These are phyloP conservation scores for Lagria hirta DNA, from an alignment of 2,888 invertebrate species.

Conservation along the genomic window DNA sequence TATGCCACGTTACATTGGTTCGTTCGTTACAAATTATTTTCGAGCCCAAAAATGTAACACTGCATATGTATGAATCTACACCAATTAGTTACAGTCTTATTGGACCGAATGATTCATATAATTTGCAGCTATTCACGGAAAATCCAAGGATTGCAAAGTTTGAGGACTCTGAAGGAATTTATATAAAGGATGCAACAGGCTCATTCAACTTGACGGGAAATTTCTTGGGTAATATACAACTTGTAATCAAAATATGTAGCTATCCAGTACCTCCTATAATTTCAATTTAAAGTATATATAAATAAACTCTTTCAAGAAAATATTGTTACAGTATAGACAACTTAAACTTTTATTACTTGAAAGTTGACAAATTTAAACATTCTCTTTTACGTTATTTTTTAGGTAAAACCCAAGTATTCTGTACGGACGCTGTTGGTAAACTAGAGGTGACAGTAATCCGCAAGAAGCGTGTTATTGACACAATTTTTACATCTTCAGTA, in stretches of 20 bases:
- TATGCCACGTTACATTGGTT: slow-evolving; percentile 40
- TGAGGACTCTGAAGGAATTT: slow-evolving; percentile 2
- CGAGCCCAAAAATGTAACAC: slow-evolving; percentile 37
- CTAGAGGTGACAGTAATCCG: slow-evolving; percentile 43
- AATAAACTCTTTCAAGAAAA: too few relatives aligned
- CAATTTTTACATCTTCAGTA: slow-evolving; percentile 73
- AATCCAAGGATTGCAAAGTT: slow-evolving; percentile 24
- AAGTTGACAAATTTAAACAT: slow-evolving; percentile 1
- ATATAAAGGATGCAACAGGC: slow-evolving; percentile 28
- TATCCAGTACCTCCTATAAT: too few relatives aligned
- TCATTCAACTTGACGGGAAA: slow-evolving; percentile 46
- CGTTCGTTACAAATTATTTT: slow-evolving; percentile 40
- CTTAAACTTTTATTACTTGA: too few relatives aligned
- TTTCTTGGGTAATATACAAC: slow-evolving; percentile 52
- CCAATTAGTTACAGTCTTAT: slow-evolving; percentile 37
- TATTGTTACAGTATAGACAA: too few relatives aligned
- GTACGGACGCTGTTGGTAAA: slow-evolving; percentile 28
- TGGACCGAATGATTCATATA: too few relatives aligned
- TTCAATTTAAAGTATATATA: too few relatives aligned
- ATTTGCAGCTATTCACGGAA: slow-evolving; percentile 21
- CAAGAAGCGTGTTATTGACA: slow-evolving; percentile 66
- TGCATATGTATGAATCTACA: slow-evolving; percentile 43
- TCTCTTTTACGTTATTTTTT: slow-evolving; percentile 14
- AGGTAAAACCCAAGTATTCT: slow-evolving; percentile 43
- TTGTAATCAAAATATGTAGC: too few relatives aligned